Conservation (phyloP, 2,113 vertebrate genomes). For the Ariopsis seemanni region DNA sequence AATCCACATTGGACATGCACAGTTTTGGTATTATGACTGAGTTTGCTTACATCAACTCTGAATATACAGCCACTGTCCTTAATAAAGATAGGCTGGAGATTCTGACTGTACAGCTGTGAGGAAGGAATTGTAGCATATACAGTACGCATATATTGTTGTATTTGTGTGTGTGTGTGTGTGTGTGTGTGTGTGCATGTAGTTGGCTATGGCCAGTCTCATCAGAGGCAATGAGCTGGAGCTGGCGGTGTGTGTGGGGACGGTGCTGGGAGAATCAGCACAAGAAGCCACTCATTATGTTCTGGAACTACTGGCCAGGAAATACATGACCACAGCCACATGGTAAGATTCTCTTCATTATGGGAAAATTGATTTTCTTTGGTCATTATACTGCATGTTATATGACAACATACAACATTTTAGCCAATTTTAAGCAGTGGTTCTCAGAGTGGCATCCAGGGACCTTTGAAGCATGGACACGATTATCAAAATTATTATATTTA, state of each 20-base stretch:
- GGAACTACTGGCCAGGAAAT: slow-evolving; percentile 91
- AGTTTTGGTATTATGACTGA: not conserved
- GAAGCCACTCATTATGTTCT: slow-evolving; percentile 86
- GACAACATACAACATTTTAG: not conserved
- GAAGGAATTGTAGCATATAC: not conserved
- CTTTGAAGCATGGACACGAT: not conserved
- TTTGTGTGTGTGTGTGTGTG: slow-evolving; percentile 7
- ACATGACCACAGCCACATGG: slow-evolving; percentile 87
- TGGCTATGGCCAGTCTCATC: slow-evolving; percentile 90
- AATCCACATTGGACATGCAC: not conserved
- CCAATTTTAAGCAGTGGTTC: not conserved
- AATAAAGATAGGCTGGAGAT: not conserved
- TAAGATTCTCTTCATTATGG: slow-evolving; percentile 62
- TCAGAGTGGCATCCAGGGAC: not conserved
- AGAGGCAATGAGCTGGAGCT: slow-evolving; percentile 95
- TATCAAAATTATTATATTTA: not conserved
- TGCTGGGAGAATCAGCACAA: slow-evolving; percentile 82
- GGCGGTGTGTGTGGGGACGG: slow-evolving; percentile 85
- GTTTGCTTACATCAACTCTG: not conserved
- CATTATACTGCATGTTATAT: not conserved
- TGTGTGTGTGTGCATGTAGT: slow-evolving; percentile 67
- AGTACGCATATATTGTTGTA: not conserved
- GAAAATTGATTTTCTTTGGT: not conserved
- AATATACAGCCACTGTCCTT: not conserved
- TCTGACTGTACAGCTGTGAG: not conserved